Evolutionary conservation across 2,113 vertebrate genomes (phyloP).

Genomic region (Corydoras sp.): DNA sequence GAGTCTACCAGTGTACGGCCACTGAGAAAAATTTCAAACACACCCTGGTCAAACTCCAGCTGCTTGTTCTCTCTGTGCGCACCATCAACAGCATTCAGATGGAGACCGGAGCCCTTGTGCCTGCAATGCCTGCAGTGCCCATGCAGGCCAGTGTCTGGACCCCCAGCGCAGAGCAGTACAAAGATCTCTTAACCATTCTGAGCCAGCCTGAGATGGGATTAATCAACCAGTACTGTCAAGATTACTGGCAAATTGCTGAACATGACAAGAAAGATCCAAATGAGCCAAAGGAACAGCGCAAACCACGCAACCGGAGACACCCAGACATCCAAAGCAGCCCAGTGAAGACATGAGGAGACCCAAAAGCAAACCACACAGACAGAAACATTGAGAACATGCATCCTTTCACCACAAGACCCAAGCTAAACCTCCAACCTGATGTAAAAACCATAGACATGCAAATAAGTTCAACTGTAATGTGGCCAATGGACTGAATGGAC

Average conservation of each 20-base stretch:
- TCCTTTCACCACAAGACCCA: slow-evolving; percentile 11
- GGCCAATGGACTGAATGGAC: slow-evolving; percentile 26
- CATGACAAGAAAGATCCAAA: slow-evolving; percentile 78
- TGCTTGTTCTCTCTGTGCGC: slow-evolving; percentile 81
- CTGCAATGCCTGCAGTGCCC: slow-evolving; percentile 42
- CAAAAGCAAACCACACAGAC: background rate
- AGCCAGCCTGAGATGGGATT: slow-evolving; percentile 94
- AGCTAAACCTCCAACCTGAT: slow-evolving; percentile 10
- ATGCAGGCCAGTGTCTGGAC: slow-evolving; percentile 71
- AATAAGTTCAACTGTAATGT: slow-evolving; percentile 26
- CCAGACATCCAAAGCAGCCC: slow-evolving; percentile 75
- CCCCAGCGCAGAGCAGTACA: slow-evolving; percentile 75
- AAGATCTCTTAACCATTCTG: slow-evolving; percentile 93
- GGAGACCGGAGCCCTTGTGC: slow-evolving; percentile 62
- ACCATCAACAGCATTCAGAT: slow-evolving; percentile 83
- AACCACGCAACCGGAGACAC: slow-evolving; percentile 92
- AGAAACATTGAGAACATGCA: slow-evolving; percentile 26
- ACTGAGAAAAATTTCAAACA: slow-evolving; percentile 99
- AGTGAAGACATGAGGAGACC: slow-evolving; percentile 78
- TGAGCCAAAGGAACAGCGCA: slow-evolving; percentile 78
- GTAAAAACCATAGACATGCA: slow-evolving; percentile 13
- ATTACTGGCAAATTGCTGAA: slow-evolving; percentile 84
- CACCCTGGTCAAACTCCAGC: slow-evolving; percentile 82
- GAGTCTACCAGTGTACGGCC: slow-evolving; percentile 91
- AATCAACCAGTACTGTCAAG: slow-evolving; percentile 97